These are phyloP conservation scores for Empidonax traillii DNA, from an alignment of 2,113 vertebrate genomes.

Conservation along the genomic window DNA sequence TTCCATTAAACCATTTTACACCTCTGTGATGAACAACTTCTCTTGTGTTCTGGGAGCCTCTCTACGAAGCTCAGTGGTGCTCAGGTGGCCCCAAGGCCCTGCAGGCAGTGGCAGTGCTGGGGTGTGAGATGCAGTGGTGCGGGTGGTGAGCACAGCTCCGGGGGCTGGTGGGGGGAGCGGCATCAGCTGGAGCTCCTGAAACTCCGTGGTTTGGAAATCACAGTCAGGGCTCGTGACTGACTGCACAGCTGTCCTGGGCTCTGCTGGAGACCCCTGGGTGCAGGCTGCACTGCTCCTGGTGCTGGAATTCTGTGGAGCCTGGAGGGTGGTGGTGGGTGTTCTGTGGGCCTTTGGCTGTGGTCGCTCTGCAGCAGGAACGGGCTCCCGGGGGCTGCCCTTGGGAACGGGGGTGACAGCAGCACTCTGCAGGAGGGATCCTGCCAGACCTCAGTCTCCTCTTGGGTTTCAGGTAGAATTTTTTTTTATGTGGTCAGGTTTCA, in stretches of 20 bases:
- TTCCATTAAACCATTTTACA: background rate
- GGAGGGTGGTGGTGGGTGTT: background rate
- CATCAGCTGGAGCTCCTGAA: background rate
- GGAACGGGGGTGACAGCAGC: rapidly evolving
- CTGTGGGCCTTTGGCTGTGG: background rate
- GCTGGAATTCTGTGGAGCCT: background rate
- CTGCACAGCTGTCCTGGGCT: background rate
- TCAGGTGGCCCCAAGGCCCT: rapidly evolving
- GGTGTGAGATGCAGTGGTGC: rapidly evolving
- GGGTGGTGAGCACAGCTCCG: no score
- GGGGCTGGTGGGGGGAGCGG: background rate
- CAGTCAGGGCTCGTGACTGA: rapidly evolving
- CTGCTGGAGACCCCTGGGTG: background rate
- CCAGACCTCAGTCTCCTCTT: background rate
- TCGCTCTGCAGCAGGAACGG: rapidly evolving
- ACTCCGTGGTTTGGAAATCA: rapidly evolving
- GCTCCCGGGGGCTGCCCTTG: background rate
- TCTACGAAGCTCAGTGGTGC: background rate
- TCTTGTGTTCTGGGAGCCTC: background rate
- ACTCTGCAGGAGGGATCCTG: background rate
- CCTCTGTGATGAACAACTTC: background rate
- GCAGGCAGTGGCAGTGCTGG: background rate
- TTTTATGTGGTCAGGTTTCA: background rate
- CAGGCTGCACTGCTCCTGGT: rapidly evolving
- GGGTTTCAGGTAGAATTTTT: background rate